Base-by-base conservation (phyloP, 2,888 invertebrate genomes). In the Drosophila formosana region DNA sequence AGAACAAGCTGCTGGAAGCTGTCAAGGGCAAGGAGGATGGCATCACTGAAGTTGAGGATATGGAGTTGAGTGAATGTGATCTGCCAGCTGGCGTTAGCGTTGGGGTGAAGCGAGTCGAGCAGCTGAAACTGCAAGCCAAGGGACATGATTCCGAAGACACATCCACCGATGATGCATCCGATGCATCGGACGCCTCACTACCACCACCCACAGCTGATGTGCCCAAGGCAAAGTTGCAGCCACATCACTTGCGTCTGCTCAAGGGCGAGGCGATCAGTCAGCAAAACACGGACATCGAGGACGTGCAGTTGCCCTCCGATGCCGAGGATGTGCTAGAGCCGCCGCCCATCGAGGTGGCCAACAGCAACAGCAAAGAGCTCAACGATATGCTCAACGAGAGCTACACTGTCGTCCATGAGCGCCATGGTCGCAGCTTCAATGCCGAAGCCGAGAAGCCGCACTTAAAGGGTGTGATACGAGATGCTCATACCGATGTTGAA, bases 401-500 rank as follows among this genome's bases (percentile, higher is more conserved):
- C 64, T 90, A 91, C 25, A 93, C 93, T 6, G 91, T 92, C 5
- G 92, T 94, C 3, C 91, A 93, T 67, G 92, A 93, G 46, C 93
- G 92, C 78, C 91, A 91, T 57, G 91, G 90, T 9, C 92, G 92
- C 55, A 91, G 92, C 57, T 93, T 93, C 67, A 92, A 93, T 86
- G 73, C 91, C 3, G 93, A 93, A 39, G 89, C 92, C 9, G 94
- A 94, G 80, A 92, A 92, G 62, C 87, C 93, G 80, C 93, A 94
- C 81, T 90, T 94, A 8, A 94, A 94, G 89, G 93, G 93, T 50
- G 91, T 93, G 68, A 90, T 91, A 51, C 89, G 90, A 30, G 94
- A 94, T 58, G 90, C 90, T 28, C 89, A 92, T 53, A 94, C 94
- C 4, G 94, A 95, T 85, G 89, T 93, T 55, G 94, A 95, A 87